Evolutionary conservation across 1,140 invertebrate species (phyloP).

Genomic region (Penaeus chinensis): DNA sequence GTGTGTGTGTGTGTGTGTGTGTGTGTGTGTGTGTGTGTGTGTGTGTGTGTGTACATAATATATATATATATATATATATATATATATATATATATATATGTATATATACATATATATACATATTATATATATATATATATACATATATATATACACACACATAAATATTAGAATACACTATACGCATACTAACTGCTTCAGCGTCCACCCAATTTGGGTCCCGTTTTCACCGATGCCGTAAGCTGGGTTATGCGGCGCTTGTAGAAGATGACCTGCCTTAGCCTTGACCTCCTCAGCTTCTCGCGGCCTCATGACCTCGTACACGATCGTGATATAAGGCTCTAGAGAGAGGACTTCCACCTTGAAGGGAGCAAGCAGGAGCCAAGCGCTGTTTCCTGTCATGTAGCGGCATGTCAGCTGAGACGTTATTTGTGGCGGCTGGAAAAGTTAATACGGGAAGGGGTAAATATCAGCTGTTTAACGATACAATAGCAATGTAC

Average conservation of each 20-base stretch:
- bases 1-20: too few species aligned
- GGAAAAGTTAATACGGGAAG: not conserved
- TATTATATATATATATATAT: too few species aligned
- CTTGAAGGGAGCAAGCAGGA: conserved; percentile 71
- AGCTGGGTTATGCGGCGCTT: conserved; percentile 35
- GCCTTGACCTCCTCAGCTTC: conserved; percentile 71
- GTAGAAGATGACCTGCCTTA: conserved; percentile 63
- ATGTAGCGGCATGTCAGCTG: conserved; percentile 69
- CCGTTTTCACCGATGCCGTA: not conserved
- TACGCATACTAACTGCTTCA: conserved; percentile 33
- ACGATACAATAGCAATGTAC: not conserved
- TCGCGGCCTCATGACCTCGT: conserved; percentile 70
- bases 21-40: too few species aligned
- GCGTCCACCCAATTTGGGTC: not conserved
- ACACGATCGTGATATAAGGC: conserved; percentile 71
- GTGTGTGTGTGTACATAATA: too few species aligned
- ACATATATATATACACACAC: too few species aligned
- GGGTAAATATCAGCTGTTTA: not conserved
- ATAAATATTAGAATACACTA: too few species aligned
- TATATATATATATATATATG: too few species aligned
- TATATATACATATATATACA: too few species aligned
- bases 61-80: too few species aligned
- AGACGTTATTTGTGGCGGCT: conserved; percentile 65
- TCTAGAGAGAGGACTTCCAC: conserved; percentile 70
- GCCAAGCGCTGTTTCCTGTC: conserved; percentile 67